Evolutionary conservation across 2,113 vertebrate genomes (phyloP), one percentile per base, ranked within the genome.

Genomic region (Gila orcuttii): DNA sequence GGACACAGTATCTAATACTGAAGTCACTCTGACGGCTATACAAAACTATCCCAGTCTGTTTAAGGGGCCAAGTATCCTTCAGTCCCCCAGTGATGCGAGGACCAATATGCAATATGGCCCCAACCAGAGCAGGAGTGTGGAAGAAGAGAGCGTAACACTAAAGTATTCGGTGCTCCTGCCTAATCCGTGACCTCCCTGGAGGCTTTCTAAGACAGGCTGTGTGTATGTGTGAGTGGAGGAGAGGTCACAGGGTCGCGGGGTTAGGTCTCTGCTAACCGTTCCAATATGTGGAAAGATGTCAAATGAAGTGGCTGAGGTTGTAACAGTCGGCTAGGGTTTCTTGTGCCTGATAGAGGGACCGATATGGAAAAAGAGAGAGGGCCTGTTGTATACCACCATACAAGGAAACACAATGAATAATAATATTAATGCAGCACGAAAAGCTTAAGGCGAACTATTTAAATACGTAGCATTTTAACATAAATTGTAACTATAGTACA

Each of bases 251-350:
- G 86, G 89, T 92, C 74, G 79, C 68, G 15, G 84, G 90, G 91
- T 92, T 87, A 79, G 55, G 82, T 86, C 76, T 79, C 74, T 47
- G 78, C 88, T 92, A 91, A 92, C 81, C 76, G 79, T 90, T 93
- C 86, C 90, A 90, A 81, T 87, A 83, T 93, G 91, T 91, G 88
- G 86, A 82, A 45, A 87, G 84, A 89, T 90, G 91, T 84, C 81
- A 82, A 86, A 84, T 25, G 10, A 42, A 47, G 75, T 36, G 31
- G 36, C 52, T 52, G 31, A 78, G 73, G 79, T 86, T 91, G 88
- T 86, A 90, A 88, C 86, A 86, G 68, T 25, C 83, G 82, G 79
- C 62, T 92, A 78, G 17, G 25, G 85, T 94, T 95, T 92, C 92
- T 87, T 23, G 13, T 15, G 45, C 80, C 74, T 80, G 71, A 69